Evolutionary conservation across 2,113 vertebrate genomes (phyloP), one percentile per base, ranked within the genome.

Genomic region (Felis chaus): DNA sequence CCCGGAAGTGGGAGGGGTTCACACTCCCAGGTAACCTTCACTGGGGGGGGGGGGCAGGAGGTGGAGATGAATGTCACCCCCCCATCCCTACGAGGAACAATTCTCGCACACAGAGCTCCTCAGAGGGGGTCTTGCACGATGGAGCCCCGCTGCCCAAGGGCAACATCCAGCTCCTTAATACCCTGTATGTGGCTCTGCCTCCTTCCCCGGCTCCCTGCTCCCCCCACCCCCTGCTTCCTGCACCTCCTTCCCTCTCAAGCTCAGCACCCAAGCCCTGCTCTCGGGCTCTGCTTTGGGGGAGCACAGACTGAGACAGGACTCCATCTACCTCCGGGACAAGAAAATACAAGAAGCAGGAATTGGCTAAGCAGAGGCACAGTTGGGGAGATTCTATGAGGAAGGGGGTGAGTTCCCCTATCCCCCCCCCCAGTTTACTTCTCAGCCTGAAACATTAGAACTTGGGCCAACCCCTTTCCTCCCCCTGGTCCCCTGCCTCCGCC

Each of bases 311-410:
- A n/a, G 25, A 39, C 3, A 29, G 27, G 33, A 12, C 31, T 31
- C 65, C 41, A 23, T 15, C 63, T 5, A 7, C 76, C n/a, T 45
- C 18, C 11, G 66, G 5, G 15, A 16, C n/a, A 48, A 68, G 96
- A n/a, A 65, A 16, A 45, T 5, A 5, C n/a, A 81, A 61, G 48
- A 66, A 14, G 13, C 8, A 27, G 63, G 4, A 29, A 25, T 7
- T 11, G 0, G 7, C 31, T 41, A 4, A 31, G 4, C 21, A 53
- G 80, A 84, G 27, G 10, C 13, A 25, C n/a, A 33, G 13, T 21
- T 5, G 2, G 31, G 66, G 29, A 4, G 16, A 4, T 1, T 3
- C 4, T 9, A 1, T 10, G 10, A 55, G 23, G 25, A 39, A 45
- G n/a, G 11, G 29, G 23, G 12, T 1, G 25, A 9, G 21, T 23